Base-by-base conservation (phyloP, 1,140 invertebrate genomes). In the Wiebesia pumilae region DNA sequence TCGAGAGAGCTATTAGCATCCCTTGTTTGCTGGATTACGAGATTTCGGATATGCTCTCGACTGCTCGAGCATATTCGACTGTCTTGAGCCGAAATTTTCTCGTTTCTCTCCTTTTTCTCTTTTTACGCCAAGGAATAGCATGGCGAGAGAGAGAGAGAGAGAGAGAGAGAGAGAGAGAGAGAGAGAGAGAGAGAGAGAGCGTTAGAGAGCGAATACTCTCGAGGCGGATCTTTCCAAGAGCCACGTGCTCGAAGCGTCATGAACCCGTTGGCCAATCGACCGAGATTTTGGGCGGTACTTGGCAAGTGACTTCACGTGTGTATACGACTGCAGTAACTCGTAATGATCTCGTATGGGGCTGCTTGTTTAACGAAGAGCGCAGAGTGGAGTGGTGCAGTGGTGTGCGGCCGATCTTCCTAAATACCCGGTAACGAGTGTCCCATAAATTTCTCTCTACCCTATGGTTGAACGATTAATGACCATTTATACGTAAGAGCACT, bases 221-320 rank as follows among this genome's bases (percentile, higher is more conserved):
- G 78, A 85, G 84, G 84, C 84, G 80, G 80, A 69, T 65, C 85
- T n/a, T 77, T 88, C 81, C 62, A 82, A 85, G 84, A 89, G 87
- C 90, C 91, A 91, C 91, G 90, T 91, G 91, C 90, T 90, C 84
- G 78, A 71, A 58, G 89, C 91, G 90, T 91, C 91, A 90, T 78
- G 43, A 58, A 33, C 27, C 67, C 43, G 43, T 67, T 54, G 33
- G 30, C 85, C 90, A 91, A 91, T 91, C 87, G 71, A 86, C 81
- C 65, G 67, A 69, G 77, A 83, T 62, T 65, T 84, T 90, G 92
- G 92, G 92, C 92, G 92, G 90, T 88, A 89, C 92, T 92, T 93
- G 92, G 92, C 92, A 92, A 88, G 6, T n/a, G 88, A 27, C 47
- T 27, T 30, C 90, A 89, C 88, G 87, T 91, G 90, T 86, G 83